Percentiles rank a stretch among this genome's conserved stretches.
phyloP scores from a whole-genome alignment of 2,888 invertebrate species.

The Dasysyrphus albostriatus region DNA sequence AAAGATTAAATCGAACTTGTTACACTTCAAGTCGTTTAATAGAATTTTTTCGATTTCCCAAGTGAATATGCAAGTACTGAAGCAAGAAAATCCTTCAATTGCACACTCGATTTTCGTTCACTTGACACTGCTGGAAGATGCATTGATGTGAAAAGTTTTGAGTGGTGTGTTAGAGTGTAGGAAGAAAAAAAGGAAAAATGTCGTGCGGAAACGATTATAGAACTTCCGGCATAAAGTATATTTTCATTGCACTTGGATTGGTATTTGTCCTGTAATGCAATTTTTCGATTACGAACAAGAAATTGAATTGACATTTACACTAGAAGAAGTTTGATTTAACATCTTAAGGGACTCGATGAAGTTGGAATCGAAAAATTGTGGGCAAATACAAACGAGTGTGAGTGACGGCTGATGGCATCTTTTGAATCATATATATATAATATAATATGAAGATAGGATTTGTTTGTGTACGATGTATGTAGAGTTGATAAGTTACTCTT shows the following conservation, averaged over 20 bases:
- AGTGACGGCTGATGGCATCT: not conserved
- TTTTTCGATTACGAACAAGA: constrained; percentile 66
- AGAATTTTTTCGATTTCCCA: constrained; percentile 56
- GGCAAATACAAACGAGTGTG: not conserved
- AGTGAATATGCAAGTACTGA: constrained; percentile 38
- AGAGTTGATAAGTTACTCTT: too few relatives aligned
- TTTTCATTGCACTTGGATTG: constrained; percentile 74
- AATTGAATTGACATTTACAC: constrained; percentile 66
- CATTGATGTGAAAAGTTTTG: constrained; percentile 49
- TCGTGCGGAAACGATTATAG: constrained; percentile 57
- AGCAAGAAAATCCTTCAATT: constrained; percentile 61
- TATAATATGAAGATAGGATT: not conserved
- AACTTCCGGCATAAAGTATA: constrained; percentile 53
- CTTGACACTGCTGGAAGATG: constrained; percentile 45
- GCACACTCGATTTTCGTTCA: constrained; percentile 52
- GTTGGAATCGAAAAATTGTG: not conserved
- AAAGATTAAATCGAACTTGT: constrained; percentile 17
- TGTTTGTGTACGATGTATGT: not conserved
- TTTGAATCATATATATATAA: not conserved
- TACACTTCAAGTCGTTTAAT: constrained; percentile 20
- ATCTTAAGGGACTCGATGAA: not conserved
- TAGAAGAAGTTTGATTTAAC: constrained; percentile 29
- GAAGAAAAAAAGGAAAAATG: constrained; percentile 22
- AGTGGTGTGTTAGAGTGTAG: constrained; percentile 5
- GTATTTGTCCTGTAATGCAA: constrained; percentile 73